These are phyloP conservation scores for Oreotrochilus melanogaster DNA, from an alignment of 2,113 vertebrate species.

Conservation along the genomic window DNA sequence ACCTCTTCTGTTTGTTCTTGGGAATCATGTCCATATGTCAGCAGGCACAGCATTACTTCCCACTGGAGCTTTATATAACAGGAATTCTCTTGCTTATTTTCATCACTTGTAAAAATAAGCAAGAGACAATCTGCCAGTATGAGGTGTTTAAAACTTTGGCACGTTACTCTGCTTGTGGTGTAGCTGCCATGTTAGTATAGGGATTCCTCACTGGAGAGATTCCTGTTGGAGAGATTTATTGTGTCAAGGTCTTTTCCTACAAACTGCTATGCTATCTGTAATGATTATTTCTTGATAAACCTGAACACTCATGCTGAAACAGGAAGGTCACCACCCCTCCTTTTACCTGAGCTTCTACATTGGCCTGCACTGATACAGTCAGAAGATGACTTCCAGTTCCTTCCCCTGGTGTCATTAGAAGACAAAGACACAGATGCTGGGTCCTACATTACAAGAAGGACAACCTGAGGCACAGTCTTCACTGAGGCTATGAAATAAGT, in stretches of 20 bases:
- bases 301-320: accelerated
- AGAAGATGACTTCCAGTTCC: not conserved
- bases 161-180: not conserved
- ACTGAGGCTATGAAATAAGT: accelerated
- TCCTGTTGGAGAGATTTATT: not conserved
- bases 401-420: not conserved
- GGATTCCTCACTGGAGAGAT: not conserved
- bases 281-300: not conserved
- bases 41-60: not conserved
- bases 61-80: not conserved
- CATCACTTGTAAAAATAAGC: not conserved
- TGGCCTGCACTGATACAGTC: not conserved
- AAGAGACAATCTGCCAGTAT: not conserved
- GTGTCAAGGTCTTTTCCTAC: not conserved
- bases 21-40: not conserved
- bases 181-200: accelerated
- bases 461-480: not conserved
- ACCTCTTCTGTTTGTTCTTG: not conserved
- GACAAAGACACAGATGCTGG: not conserved
- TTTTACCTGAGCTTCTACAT: not conserved
- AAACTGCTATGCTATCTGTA: not conserved
- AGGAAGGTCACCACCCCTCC: not conserved
- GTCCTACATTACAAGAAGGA: not conserved
- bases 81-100: not conserved
- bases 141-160: not conserved